Evolutionary conservation across 2,888 invertebrate genomes (phyloP).

Genomic region (Dryobota labecula): DNA sequence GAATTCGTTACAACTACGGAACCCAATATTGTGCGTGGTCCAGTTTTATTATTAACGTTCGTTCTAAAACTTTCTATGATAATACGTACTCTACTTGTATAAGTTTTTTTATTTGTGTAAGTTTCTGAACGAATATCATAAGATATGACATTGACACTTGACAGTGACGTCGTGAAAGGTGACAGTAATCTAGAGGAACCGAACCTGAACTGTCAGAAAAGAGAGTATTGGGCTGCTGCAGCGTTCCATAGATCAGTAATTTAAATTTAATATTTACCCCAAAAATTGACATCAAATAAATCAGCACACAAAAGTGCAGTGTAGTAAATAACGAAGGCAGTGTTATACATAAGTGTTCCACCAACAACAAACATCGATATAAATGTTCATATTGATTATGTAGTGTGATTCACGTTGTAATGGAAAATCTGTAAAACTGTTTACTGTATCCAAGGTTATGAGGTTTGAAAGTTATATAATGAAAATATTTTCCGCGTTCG

Average conservation of each 20-base stretch:
- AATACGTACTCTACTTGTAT: background rate
- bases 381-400: conserved; percentile 19
- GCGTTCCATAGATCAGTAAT: background rate
- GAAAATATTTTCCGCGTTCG: conserved; percentile 65
- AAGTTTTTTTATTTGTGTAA: background rate
- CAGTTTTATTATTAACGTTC: background rate
- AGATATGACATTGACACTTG: background rate
- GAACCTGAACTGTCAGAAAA: background rate
- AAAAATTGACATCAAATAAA: conserved; percentile 1
- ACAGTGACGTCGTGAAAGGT: background rate
- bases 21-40: too few species aligned
- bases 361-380: conserved; percentile 4
- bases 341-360: background rate
- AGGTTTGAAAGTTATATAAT: conserved; percentile 74
- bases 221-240: background rate
- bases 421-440: conserved; percentile 53
- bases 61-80: background rate
- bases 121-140: background rate
- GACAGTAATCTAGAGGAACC: background rate
- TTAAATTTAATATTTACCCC: background rate
- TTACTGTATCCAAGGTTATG: conserved; percentile 66
- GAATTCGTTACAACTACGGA: too few species aligned
- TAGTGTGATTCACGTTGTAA: conserved; percentile 21
- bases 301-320: background rate
- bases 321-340: conserved; percentile 4